A percentile compares a stretch with the other conserved stretches of the same genome.
Evolutionary conservation across 2,888 invertebrate species (phyloP).

Genomic region (Phyto melanocephala): DNA sequence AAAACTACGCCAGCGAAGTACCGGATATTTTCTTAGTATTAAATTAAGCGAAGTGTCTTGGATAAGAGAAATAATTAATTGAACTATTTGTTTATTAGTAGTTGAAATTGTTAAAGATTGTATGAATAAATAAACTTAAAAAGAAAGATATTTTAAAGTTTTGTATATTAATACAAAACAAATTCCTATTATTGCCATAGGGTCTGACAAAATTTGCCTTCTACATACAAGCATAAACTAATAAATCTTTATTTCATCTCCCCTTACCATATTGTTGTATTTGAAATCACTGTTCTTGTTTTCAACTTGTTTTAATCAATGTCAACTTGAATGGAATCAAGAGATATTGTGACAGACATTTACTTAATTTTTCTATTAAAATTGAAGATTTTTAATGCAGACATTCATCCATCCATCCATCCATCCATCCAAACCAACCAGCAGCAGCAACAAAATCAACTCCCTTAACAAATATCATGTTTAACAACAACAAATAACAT

Average conservation of each 20-base stretch:
- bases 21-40: no score
- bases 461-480: slow-evolving; percentile 60
- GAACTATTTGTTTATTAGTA: no score
- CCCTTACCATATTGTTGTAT: neutral
- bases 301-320: slow-evolving; percentile 48
- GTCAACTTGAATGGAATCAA: slow-evolving; percentile 34
- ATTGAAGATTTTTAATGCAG: neutral
- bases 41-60: no score
- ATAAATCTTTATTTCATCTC: neutral
- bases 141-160: no score
- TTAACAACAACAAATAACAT: slow-evolving; percentile 60
- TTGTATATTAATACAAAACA: neutral
- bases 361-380: slow-evolving; percentile 21
- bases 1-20: no score
- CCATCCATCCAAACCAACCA: no score
- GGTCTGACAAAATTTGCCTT: neutral
- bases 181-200: neutral
- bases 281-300: slow-evolving; percentile 1
- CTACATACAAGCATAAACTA: neutral
- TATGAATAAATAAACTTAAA: no score
- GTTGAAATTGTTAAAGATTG: no score
- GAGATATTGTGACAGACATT: slow-evolving; percentile 31
- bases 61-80: no score
- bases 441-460: slow-evolving; percentile 25
- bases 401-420: neutral